Evolutionary conservation across 2,113 vertebrate species (phyloP).

Genomic region (Gorsachius goisagi): DNA sequence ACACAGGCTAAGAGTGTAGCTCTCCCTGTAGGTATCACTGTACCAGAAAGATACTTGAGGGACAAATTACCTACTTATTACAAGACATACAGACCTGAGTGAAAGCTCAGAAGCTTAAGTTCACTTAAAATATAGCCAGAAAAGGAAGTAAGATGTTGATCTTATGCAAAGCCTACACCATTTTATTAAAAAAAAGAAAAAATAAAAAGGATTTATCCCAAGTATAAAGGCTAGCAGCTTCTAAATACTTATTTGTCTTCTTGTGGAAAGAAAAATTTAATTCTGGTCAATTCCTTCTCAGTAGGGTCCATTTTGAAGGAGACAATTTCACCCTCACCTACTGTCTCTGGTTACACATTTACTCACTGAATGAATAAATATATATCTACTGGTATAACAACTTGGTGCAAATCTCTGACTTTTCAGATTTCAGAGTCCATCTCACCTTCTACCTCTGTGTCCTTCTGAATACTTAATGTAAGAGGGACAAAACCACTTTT

Average conservation of each 20-base stretch:
- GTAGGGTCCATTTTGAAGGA: background rate
- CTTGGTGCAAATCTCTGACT: background rate
- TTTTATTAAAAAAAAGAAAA: accelerated
- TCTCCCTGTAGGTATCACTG: background rate
- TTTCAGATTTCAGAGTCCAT: background rate
- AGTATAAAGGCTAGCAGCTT: background rate
- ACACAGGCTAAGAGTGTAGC: background rate
- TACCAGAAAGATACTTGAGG: background rate
- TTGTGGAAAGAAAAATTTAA: background rate
- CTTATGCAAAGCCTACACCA: background rate
- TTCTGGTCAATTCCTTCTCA: background rate
- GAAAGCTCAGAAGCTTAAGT: background rate
- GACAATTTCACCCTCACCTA: background rate
- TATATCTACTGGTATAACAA: background rate
- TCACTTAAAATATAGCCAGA: background rate
- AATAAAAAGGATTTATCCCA: background rate
- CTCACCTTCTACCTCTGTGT: background rate
- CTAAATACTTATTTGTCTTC: background rate
- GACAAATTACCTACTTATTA: background rate
- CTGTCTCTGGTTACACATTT: background rate
- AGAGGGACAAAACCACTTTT: background rate
- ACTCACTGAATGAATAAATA: background rate
- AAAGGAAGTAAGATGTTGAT: background rate
- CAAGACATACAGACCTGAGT: background rate
- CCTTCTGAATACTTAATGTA: background rate